phyloP scores from a whole-genome alignment of 30 jellyfish, hydroid and myxozoan species.

The Clytia hemisphaerica region DNA sequence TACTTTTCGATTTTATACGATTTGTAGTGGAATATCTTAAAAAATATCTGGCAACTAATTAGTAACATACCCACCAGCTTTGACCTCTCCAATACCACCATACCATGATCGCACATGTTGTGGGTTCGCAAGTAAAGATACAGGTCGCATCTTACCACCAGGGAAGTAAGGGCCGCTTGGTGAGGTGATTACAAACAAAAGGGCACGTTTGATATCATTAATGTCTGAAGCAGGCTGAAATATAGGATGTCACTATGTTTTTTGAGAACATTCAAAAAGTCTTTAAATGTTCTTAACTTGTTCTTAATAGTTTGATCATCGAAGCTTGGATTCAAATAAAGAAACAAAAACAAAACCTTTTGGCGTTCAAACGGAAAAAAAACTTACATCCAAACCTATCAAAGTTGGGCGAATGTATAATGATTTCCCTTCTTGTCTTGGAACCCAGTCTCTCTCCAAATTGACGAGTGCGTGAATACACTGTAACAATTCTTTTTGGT shows the following conservation, averaged over 20 bases:
- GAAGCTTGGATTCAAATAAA: too few species aligned
- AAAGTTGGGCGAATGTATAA: constrained; percentile 58
- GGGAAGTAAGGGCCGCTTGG: constrained; percentile 68
- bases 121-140: constrained; percentile 62
- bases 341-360: too few species aligned
- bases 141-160: constrained; percentile 43
- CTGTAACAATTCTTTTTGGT: constrained; percentile 36
- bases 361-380: too few species aligned
- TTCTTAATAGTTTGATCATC: too few species aligned
- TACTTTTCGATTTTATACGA: neutral
- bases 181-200: constrained; percentile 48
- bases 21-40: neutral
- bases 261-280: too few species aligned
- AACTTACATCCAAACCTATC: constrained; percentile 50
- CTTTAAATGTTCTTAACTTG: too few species aligned
- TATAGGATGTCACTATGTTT: too few species aligned
- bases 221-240: too few species aligned
- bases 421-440: constrained; percentile 35
- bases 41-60: too few species aligned
- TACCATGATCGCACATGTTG: constrained; percentile 65
- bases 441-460: constrained; percentile 64
- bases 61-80: constrained; percentile 76
- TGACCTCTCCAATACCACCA: constrained; percentile 73
- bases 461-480: constrained; percentile 37
- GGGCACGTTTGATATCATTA: constrained; percentile 42